Evolutionary conservation across 1,140 invertebrate species (phyloP).

Genomic region (Nomia melanderi): DNA sequence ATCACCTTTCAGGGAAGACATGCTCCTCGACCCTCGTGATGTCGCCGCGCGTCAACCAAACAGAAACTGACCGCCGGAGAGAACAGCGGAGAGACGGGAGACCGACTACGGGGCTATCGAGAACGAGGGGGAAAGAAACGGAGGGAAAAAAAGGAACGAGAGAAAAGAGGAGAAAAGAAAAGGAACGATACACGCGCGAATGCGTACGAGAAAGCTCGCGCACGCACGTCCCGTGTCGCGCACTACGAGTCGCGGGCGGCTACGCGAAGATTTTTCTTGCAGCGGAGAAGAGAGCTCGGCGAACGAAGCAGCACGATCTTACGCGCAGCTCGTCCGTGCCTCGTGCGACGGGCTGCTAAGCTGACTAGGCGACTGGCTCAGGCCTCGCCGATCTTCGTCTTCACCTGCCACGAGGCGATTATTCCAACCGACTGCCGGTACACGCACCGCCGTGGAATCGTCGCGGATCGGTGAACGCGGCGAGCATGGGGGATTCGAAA

Average conservation of each 20-base stretch:
- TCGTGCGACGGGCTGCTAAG: conserved; percentile 7
- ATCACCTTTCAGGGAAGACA: conserved; percentile 73
- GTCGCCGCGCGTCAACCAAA: conserved; percentile 32
- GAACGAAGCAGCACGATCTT: conserved; percentile 21
- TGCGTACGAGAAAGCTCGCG: conserved; percentile 11
- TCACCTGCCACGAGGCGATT: conserved; percentile 50
- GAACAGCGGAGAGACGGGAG: not conserved
- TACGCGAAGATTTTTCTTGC: not conserved
- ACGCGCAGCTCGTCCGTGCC: conserved; percentile 17
- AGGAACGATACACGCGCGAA: conserved; percentile 1
- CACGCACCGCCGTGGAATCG: conserved; percentile 26
- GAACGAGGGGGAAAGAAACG: not conserved
- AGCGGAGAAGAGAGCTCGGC: too few relatives aligned
- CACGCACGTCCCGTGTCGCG: conserved; percentile 17
- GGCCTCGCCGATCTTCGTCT: conserved; percentile 22
- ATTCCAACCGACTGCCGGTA: conserved; percentile 51
- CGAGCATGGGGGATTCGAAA: conserved; percentile 13
- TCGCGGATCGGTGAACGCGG: conserved; percentile 11
- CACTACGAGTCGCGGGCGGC: conserved; percentile 6
- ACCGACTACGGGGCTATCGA: not conserved
- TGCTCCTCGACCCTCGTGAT: conserved; percentile 40
- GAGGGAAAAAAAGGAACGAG: too few relatives aligned
- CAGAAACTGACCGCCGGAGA: conserved; percentile 11
- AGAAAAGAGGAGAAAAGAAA: conserved; percentile 1
- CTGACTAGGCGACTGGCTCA: not conserved